These are phyloP conservation scores for Zosterops lateralis DNA, from an alignment of 2,113 vertebrate species.

Conservation along the genomic window DNA sequence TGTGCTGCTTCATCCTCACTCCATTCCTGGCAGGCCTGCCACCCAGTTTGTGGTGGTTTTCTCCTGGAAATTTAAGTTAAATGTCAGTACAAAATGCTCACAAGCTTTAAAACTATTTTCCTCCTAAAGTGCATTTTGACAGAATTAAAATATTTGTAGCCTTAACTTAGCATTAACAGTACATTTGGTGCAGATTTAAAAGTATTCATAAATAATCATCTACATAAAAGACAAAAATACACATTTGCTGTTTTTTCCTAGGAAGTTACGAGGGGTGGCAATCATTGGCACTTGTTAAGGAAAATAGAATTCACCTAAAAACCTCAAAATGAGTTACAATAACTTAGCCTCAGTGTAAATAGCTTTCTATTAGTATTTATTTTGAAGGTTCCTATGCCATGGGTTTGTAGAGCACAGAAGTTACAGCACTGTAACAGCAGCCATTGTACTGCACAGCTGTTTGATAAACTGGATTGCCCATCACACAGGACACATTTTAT, in stretches of 20 bases:
- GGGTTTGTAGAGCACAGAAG: not conserved
- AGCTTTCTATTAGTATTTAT: not conserved
- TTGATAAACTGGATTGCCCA: not conserved
- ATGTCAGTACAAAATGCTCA: not conserved
- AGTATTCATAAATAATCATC: not conserved
- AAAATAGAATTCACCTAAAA: not conserved
- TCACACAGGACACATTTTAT: not conserved
- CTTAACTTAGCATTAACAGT: not conserved
- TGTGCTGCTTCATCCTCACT: not conserved
- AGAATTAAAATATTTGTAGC: not conserved
- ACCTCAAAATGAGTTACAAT: not conserved
- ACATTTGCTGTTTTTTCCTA: not conserved
- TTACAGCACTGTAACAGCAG: not conserved
- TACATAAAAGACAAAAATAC: not conserved
- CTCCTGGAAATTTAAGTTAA: not conserved
- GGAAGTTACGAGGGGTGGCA: not conserved
- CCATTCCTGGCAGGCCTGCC: not conserved
- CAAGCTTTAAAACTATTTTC: not conserved
- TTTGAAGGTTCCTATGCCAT: not conserved
- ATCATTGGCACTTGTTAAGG: not conserved
- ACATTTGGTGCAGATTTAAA: not conserved
- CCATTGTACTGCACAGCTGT: not conserved
- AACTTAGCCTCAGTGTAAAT: not conserved
- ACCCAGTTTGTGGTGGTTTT: not conserved
- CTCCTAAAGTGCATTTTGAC: not conserved